A percentile compares a stretch with the other conserved stretches of the same genome.
Evolutionary conservation across 2,113 vertebrate genomes (phyloP).

Genomic region (Menidia beryllina): DNA sequence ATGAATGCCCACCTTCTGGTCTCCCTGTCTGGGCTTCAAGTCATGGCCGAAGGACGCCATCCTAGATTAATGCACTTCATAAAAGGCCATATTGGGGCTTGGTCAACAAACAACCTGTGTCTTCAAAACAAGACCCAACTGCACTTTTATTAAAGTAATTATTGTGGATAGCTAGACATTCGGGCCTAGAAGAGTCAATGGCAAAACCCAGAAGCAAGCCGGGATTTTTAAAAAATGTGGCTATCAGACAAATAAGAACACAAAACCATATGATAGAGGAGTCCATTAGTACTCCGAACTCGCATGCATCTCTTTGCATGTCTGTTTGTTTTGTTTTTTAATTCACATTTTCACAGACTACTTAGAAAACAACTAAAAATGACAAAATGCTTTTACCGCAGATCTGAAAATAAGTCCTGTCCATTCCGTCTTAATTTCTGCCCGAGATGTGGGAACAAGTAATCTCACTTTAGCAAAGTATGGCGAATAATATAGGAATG

Average conservation of each 20-base stretch:
- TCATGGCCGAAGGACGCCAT: conserved; percentile 24
- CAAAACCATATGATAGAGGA: conserved; percentile 35
- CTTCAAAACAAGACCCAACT: conserved; percentile 40
- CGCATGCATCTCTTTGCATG: conserved; percentile 32
- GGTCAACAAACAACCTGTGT: conserved; percentile 51
- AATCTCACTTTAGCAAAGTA: conserved; percentile 17
- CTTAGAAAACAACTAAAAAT: conserved; percentile 2
- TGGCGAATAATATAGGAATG: conserved; percentile 18
- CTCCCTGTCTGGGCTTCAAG: conserved; percentile 5
- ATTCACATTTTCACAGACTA: conserved; percentile 29
- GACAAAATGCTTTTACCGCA: conserved; percentile 12
- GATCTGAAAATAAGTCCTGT: conserved; percentile 2
- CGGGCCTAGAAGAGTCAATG: conserved; percentile 36
- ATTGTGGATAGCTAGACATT: conserved; percentile 47
- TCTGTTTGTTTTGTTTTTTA: conserved; percentile 37
- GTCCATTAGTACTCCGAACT: conserved; percentile 27
- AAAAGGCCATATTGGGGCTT: conserved; percentile 26
- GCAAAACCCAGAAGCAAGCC: conserved; percentile 56
- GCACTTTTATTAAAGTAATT: conserved; percentile 62
- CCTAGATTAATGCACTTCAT: conserved; percentile 38
- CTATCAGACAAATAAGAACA: conserved; percentile 28
- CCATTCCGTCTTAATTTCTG: conserved; percentile 12
- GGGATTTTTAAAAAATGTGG: conserved; percentile 39
- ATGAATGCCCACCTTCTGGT: conserved; percentile 8
- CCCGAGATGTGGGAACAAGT: not conserved